Conservation (phyloP, 2,888 invertebrate genomes). For the Dynastes tityus region DNA sequence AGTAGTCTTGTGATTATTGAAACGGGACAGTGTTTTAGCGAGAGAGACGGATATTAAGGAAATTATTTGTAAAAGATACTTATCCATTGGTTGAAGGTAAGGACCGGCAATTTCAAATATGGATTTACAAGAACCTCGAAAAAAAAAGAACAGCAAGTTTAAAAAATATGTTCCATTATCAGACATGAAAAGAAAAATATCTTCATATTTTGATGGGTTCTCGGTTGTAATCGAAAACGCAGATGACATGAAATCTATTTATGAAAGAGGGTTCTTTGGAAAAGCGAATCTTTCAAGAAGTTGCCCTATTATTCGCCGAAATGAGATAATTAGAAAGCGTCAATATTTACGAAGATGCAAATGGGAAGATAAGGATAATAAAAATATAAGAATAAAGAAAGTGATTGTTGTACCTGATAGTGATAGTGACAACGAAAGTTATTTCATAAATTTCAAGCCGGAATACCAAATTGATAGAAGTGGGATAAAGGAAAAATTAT, state of each 20-base stretch:
- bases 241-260: slow-evolving; percentile 76
- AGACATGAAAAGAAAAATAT: background rate
- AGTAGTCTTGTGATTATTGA: slow-evolving; percentile 57
- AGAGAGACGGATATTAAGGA: slow-evolving; percentile 23
- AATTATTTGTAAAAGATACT: background rate
- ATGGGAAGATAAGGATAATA: slow-evolving; percentile 61
- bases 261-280: slow-evolving; percentile 84
- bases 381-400: slow-evolving; percentile 63
- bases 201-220: slow-evolving; percentile 76
- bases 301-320: slow-evolving; percentile 65
- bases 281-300: slow-evolving; percentile 74
- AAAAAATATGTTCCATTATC: slow-evolving; percentile 11
- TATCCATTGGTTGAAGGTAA: slow-evolving; percentile 1
- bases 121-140: slow-evolving; percentile 72
- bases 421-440: slow-evolving; percentile 78
- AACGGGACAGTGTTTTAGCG: slow-evolving; percentile 5
- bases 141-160: slow-evolving; percentile 66
- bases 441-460: slow-evolving; percentile 76
- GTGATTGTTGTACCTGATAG: slow-evolving; percentile 78
- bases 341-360: slow-evolving; percentile 76
- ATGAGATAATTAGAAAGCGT: slow-evolving; percentile 75
- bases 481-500: slow-evolving; percentile 76
- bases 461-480: slow-evolving; percentile 76
- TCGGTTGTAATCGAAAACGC: slow-evolving; percentile 77
- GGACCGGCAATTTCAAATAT: slow-evolving; percentile 66